These are phyloP conservation scores for Campoplex nolae DNA, from an alignment of 2,888 invertebrate genomes.

Conservation along the genomic window DNA sequence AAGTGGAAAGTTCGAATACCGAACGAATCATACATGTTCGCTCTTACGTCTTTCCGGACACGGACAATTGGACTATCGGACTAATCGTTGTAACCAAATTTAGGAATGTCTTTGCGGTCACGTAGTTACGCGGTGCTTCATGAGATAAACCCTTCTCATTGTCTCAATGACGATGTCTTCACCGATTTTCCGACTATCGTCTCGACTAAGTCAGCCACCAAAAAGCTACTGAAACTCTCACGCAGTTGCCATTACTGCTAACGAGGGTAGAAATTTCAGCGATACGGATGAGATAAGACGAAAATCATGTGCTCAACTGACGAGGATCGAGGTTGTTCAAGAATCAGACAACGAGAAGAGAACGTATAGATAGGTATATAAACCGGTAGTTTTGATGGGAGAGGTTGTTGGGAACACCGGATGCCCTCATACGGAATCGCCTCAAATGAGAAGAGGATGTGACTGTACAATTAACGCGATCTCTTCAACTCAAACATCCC, in stretches of 20 bases:
- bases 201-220: conserved; percentile 45
- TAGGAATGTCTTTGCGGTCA: conserved; percentile 45
- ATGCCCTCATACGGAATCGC: conserved; percentile 29
- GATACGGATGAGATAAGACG: conserved; percentile 67
- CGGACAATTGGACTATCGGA: conserved; percentile 10
- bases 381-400: conserved; percentile 12
- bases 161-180: conserved; percentile 47
- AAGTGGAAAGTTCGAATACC: background rate
- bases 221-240: conserved; percentile 49
- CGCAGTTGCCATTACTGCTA: conserved; percentile 62
- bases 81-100: conserved; percentile 38
- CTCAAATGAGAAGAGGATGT: conserved; percentile 53
- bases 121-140: conserved; percentile 41
- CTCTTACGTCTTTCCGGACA: conserved; percentile 4
- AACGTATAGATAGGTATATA: conserved; percentile 5
- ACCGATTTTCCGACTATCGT: conserved; percentile 61
- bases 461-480: conserved; percentile 55
- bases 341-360: conserved; percentile 23
- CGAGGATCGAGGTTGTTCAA: conserved; percentile 46
- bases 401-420: conserved; percentile 50
- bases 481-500: conserved; percentile 46
- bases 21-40: background rate
- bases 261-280: conserved; percentile 59
- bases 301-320: conserved; percentile 54
- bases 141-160: conserved; percentile 59